phyloP scores from a whole-genome alignment of 2,797 vertebrate species.

The Eupleurogrammus muticus region DNA sequence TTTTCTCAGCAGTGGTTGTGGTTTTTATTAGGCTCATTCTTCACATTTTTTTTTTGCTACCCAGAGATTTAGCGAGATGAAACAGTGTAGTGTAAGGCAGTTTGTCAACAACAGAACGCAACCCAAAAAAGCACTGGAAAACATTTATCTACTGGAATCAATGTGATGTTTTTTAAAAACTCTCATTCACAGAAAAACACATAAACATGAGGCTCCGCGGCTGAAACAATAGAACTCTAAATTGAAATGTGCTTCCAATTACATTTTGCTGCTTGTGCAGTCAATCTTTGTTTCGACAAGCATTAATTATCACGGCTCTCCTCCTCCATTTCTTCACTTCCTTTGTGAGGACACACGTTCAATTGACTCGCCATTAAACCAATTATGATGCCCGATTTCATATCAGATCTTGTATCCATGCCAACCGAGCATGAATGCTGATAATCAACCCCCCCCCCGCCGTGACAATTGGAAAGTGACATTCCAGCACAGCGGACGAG shows the following conservation, averaged over 20 bases:
- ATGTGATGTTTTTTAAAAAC: constrained; percentile 46
- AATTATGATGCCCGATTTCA: constrained; percentile 22
- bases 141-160: constrained; percentile 53
- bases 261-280: constrained; percentile 43
- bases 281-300: constrained; percentile 53
- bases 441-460: constrained; percentile 1
- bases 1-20: constrained; percentile 42
- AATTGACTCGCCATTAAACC: constrained; percentile 14
- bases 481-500: constrained; percentile 15
- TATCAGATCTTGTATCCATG: constrained; percentile 6
- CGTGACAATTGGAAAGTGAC: background rate
- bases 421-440: constrained; percentile 5
- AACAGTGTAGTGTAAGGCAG: constrained; percentile 26
- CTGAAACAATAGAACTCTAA: constrained; percentile 57
- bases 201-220: constrained; percentile 49
- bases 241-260: constrained; percentile 73
- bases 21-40: constrained; percentile 52
- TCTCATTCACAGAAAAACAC: constrained; percentile 58
- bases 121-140: constrained; percentile 42
- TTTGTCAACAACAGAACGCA: constrained; percentile 54
- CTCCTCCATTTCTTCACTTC: constrained; percentile 39
- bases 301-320: constrained; percentile 44
- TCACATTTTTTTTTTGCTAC: constrained; percentile 35
- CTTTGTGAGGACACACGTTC: constrained; percentile 15
- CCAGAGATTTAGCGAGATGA: constrained; percentile 45